Evolutionary conservation across 2,113 vertebrate species (phyloP), one percentile per base, ranked within the genome.

Genomic region (Speoplatyrhinus poulsoni): DNA sequence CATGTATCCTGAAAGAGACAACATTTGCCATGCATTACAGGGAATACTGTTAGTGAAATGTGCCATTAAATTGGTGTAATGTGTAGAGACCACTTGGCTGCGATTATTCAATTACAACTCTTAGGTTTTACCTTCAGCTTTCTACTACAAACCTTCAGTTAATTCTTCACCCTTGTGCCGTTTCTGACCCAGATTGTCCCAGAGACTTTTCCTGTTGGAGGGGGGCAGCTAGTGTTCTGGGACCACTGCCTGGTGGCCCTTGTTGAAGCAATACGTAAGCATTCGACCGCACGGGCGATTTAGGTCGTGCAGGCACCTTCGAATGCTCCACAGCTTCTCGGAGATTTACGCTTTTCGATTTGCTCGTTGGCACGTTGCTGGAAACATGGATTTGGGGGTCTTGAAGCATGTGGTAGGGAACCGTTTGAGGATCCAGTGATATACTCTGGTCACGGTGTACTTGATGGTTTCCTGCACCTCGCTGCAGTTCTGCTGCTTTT

Each of bases 181-280:
- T 15, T 66, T 32, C 67, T 56, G 60, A 48, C 0, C 12, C 36
- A 9, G 32, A 7, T 69, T 17, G 47, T 69, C 33, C 70, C 52
- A 62, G 0, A 62, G 46, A 10, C 9, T 13, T 54, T 63, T 69
- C 32, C 59, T 48, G n/a, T 72, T 67, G n/a, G 6, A 15, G 7
- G 48, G 17, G 3, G 62, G 61, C 0, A 64, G 50, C 0, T 4
- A 48, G 49, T 47, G 12, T 7, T 12, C 8, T 62, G 0, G 53
- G 46, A 32, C 74, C 61, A 46, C 50, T 69, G 16, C 67, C 72
- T 50, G 82, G 81, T 58, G 82, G 85, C 4, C 76, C 81, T 41
- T 69, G 56, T 50, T 84, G 73, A 9, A 87, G 69, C 7, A 87
- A 67, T 4, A 79, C 12, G 69, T 78, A 76, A 48, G 17, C 53